These are phyloP conservation scores for Acanthosepion pharaonis DNA, from an alignment of 2,888 invertebrate genomes.

Conservation along the genomic window DNA sequence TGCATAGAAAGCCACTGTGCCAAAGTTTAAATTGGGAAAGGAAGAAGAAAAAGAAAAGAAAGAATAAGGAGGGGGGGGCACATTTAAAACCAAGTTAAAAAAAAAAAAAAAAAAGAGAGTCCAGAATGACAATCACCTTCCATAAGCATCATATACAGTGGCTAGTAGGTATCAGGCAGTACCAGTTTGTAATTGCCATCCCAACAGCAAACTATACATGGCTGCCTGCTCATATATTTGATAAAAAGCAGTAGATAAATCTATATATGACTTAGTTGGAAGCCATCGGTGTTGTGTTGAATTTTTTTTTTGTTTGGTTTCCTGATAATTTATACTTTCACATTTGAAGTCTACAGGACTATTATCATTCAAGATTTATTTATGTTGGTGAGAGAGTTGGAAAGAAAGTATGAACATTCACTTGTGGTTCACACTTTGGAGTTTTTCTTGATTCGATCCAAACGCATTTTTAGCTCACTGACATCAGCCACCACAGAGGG, in stretches of 20 bases:
- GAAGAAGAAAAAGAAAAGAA: no score
- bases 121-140: no score
- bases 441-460: conserved; percentile 69
- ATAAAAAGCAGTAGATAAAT: background rate
- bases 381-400: conserved; percentile 20
- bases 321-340: background rate
- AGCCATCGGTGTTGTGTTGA: background rate
- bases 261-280: background rate
- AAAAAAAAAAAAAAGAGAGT: no score
- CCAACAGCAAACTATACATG: background rate
- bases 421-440: background rate
- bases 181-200: background rate
- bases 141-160: no score
- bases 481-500: conserved; percentile 59
- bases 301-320: background rate
- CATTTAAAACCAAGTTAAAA: no score
- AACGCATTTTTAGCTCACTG: conserved; percentile 68
- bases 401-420: background rate
- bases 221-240: background rate
- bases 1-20: no score
- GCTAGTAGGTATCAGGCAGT: background rate
- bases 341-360: background rate
- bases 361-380: background rate
- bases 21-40: no score
- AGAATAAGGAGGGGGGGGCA: no score